phyloP scores from a whole-genome alignment of 2,888 invertebrate genomes.

The Yponomeuta cagnagella region DNA sequence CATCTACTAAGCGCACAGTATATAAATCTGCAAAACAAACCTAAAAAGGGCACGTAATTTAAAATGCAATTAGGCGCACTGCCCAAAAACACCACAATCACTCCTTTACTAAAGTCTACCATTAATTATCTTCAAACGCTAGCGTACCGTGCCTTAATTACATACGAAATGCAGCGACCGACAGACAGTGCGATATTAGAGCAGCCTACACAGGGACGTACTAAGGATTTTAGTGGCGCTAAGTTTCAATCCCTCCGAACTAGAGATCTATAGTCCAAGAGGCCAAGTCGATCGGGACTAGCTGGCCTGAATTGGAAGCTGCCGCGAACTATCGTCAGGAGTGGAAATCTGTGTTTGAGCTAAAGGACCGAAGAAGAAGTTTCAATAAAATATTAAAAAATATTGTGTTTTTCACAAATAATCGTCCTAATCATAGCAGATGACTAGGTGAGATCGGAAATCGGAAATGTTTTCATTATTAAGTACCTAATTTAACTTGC shows the following conservation, averaged over 20 bases:
- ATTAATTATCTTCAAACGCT: slow-evolving; percentile 55
- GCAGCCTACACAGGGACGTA: neutral
- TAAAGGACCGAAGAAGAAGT: no score
- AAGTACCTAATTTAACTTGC: no score
- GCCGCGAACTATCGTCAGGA: no score
- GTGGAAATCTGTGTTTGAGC: no score
- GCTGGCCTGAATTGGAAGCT: no score
- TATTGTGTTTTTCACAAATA: neutral
- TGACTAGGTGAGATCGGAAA: no score
- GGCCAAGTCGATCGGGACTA: no score
- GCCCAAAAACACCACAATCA: slow-evolving; percentile 3
- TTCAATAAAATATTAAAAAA: no score
- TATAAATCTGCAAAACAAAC: neutral
- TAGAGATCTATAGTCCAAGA: no score
- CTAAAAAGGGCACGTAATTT: neutral
- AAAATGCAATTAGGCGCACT: neutral
- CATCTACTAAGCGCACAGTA: neutral
- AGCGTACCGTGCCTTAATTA: slow-evolving; percentile 48
- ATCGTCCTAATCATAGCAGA: neutral
- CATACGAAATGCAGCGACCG: slow-evolving; percentile 25
- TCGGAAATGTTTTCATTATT: no score
- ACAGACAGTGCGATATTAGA: slow-evolving; percentile 16
- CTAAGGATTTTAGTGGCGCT: neutral
- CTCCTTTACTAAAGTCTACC: slow-evolving; percentile 2
- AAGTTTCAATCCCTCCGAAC: neutral